Base-by-base conservation (phyloP, 2,797 vertebrate genomes). In the Hypotaenidia okinawae region DNA sequence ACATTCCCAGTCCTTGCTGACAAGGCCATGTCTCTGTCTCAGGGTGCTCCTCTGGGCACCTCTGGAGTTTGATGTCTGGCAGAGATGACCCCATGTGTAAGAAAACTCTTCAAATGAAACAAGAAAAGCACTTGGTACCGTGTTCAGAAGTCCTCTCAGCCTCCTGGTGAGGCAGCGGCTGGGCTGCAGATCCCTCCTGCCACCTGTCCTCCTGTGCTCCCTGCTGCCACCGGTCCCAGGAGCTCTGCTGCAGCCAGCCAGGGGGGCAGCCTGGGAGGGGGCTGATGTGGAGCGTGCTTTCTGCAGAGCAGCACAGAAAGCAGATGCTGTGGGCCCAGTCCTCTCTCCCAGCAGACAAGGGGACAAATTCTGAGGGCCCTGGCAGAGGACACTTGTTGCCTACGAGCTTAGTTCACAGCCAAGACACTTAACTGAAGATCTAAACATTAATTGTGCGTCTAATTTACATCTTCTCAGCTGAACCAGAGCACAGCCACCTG, bases 21-120 rank as follows among this genome's bases (percentile, higher is more conserved):
- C 69, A 76, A 39, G 30, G 30, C n/a, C 0, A 0, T 25, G 9
- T 9, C 33, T 1, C 5, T 43, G 67, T 39, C 52, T 22, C 28
- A 18, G 24, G 0, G 0, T 75, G 19, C 22, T 76, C 22, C 86
- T 69, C 32, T 19, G 41, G 55, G 33, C 41, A 59, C 7, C 35
- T 58, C 57, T 62, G 16, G 9, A 22, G 21, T 24, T 90, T 77
- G 4, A 3, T 5, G 5, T 47, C 23, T 47, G 41, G 51, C 28
- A 55, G 45, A 10, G 23, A 22, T 37, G 49, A 39, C n/a, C 58
- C 54, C 2, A 2, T 16, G 14, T 7, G 4, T 43, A 47, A 79
- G 67, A 59, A 59, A 92, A 39, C 11, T 9, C 41, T 74, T 62
- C n/a, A 55, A 69, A 85, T 35, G 12, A 82, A 91, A 64, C 15